Evolutionary conservation across 1,140 invertebrate genomes (phyloP).

Genomic region (Subanguina moxae): DNA sequence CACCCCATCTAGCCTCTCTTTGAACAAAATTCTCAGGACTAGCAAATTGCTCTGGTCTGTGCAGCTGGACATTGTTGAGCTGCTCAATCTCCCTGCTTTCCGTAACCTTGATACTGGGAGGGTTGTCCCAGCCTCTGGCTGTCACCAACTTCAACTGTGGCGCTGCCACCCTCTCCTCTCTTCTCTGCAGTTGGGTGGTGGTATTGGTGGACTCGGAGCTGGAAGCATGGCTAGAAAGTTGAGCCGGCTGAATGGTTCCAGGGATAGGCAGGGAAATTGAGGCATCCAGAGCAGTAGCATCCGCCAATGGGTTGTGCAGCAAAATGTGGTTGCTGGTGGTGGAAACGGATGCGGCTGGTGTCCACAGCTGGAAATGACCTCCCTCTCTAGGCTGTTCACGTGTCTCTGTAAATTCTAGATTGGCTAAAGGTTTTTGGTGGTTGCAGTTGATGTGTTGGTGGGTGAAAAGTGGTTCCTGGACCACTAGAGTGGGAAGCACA

Average conservation of each 20-base stretch:
- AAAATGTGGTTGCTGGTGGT: not conserved
- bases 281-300: conserved; percentile 5
- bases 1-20: conserved; percentile 38
- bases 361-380: not conserved
- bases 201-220: conserved; percentile 4
- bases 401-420: conserved; percentile 22
- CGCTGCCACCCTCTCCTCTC: conserved; percentile 8
- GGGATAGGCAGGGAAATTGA: conserved; percentile 12
- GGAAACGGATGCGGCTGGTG: too few species aligned
- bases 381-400: conserved; percentile 15
- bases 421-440: conserved; percentile 11
- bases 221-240: not conserved
- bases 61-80: conserved; percentile 39
- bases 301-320: not conserved
- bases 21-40: conserved; percentile 19
- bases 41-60: conserved; percentile 29
- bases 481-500: conserved; percentile 13
- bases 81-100: conserved; percentile 42
- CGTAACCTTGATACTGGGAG: conserved; percentile 35
- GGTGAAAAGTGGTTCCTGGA: conserved; percentile 13
- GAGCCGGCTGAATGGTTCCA: not conserved
- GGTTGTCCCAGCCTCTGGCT: conserved; percentile 15
- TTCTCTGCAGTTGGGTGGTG: conserved; percentile 21
- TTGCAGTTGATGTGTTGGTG: conserved; percentile 31
- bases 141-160: conserved; percentile 4